Evolutionary conservation across 2,113 vertebrate species (phyloP).

Genomic region (Erinaceus europaeus): DNA sequence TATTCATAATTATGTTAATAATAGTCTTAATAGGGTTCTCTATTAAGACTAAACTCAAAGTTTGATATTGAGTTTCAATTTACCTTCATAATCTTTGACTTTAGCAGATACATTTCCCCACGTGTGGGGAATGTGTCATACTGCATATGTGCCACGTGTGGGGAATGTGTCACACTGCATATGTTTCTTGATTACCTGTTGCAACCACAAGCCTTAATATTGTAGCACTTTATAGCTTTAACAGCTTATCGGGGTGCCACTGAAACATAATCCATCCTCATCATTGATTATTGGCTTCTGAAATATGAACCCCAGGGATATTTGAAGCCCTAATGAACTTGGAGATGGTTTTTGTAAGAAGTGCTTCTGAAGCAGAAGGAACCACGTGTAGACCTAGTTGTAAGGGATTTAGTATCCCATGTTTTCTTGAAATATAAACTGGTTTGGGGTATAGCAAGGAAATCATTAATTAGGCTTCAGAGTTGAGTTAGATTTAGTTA

Average conservation of each 20-base stretch:
- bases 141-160: not conserved
- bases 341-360: no score
- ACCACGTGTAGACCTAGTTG: no score
- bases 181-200: slow-evolving; percentile 10
- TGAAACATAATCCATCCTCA: not conserved
- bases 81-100: not conserved
- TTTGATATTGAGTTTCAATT: slow-evolving; percentile 27
- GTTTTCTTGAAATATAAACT: no score
- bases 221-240: not conserved
- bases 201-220: not conserved
- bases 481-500: no score
- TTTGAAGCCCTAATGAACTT: no score
- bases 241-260: not conserved
- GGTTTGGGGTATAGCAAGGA: no score
- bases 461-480: no score
- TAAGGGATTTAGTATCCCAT: no score
- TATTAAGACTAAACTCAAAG: not conserved
- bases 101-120: not conserved
- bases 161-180: no score
- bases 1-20: slow-evolving; percentile 1
- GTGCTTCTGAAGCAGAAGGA: no score
- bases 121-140: not conserved
- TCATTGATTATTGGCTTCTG: no score
- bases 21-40: not conserved
- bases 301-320: no score